Percentiles rank a stretch among this genome's conserved stretches.
Conservation (phyloP, 2,888 invertebrate genomes). For the Tiliacea aurago region DNA sequence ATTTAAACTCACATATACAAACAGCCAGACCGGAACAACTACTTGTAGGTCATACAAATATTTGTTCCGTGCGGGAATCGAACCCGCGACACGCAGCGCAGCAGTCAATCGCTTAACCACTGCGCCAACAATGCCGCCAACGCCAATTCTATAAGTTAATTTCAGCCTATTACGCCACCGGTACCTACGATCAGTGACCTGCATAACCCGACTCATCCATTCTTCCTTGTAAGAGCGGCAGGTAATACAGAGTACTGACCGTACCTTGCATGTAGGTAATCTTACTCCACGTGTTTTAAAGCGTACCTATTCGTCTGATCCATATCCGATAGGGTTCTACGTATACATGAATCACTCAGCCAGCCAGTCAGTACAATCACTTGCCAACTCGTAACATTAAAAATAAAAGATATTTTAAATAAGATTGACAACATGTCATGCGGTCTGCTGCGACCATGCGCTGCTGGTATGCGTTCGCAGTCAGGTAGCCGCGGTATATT, state of each 20-base stretch:
- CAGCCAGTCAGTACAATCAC: slow-evolving; percentile 12
- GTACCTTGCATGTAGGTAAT: not conserved
- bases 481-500: slow-evolving; percentile 83
- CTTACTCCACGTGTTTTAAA: slow-evolving; percentile 3
- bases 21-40: too few relatives aligned
- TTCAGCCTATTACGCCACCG: not conserved
- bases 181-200: not conserved
- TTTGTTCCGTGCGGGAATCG: too few relatives aligned
- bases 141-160: not conserved
- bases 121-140: too few relatives aligned
- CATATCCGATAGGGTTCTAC: slow-evolving; percentile 32
- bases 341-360: slow-evolving; percentile 39
- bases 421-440: slow-evolving; percentile 74
- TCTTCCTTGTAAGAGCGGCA: too few relatives aligned
- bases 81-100: too few relatives aligned
- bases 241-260: too few relatives aligned
- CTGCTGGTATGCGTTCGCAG: slow-evolving; percentile 74
- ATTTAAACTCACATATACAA: too few relatives aligned
- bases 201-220: too few relatives aligned
- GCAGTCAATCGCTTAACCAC: too few relatives aligned
- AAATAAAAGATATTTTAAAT: slow-evolving; percentile 58
- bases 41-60: too few relatives aligned
- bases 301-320: slow-evolving; percentile 11
- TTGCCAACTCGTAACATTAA: slow-evolving; percentile 42
- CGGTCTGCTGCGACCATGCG: slow-evolving; percentile 56